Conservation (phyloP, 2,797 vertebrate genomes). For the Scolopax rusticola region DNA sequence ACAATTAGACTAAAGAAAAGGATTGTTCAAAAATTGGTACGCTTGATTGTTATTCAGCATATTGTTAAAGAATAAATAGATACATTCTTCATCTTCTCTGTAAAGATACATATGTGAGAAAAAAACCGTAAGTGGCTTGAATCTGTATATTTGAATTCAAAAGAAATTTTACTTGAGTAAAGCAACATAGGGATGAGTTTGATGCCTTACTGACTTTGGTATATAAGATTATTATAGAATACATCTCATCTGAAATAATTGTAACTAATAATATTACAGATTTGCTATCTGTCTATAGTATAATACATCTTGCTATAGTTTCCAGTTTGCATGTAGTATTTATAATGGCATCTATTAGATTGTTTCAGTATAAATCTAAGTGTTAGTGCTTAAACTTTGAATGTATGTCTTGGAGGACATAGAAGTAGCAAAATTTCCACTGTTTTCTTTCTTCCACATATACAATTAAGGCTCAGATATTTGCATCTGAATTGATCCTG, state of each 20-base stretch:
- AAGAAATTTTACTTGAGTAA: constrained; percentile 24
- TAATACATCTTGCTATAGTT: neutral
- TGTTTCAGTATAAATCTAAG: constrained; percentile 50
- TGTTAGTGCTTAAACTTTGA: constrained; percentile 36
- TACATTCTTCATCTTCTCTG: neutral
- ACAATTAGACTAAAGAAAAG: constrained; percentile 14
- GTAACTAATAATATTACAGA: constrained; percentile 10
- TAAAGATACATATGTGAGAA: neutral
- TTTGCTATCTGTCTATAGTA: constrained; percentile 31
- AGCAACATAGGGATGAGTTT: neutral
- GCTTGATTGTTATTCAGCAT: constrained; percentile 27
- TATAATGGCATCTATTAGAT: constrained; percentile 23
- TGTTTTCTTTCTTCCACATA: constrained; percentile 58
- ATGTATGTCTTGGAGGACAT: constrained; percentile 25
- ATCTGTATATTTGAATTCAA: constrained; percentile 5
- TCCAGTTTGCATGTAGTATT: constrained; percentile 43
- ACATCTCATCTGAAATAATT: constrained; percentile 31
- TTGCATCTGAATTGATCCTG: constrained; percentile 76
- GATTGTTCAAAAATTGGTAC: constrained; percentile 39
- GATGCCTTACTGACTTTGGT: neutral
- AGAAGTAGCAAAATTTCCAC: constrained; percentile 40
- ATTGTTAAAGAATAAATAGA: constrained; percentile 47
- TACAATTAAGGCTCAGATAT: constrained; percentile 72
- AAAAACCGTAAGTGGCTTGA: constrained; percentile 31
- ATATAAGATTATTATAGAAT: neutral